Base-by-base conservation (phyloP, 2,797 vertebrate genomes). In the Jordanella pulchra region DNA sequence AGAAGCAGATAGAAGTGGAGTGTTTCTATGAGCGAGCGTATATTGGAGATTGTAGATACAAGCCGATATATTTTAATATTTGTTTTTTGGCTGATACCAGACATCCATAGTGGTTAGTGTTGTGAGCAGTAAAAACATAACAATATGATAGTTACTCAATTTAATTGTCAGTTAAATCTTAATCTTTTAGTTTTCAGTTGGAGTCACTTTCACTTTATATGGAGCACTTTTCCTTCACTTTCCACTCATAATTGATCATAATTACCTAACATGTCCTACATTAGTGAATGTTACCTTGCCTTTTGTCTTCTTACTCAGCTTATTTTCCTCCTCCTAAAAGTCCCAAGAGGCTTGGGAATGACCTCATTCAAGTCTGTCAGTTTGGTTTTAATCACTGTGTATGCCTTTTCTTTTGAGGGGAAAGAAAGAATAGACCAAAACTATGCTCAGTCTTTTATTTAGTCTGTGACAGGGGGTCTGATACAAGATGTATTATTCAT, bases 181-280 rank as follows among this genome's bases (percentile, higher is more conserved):
- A 3, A 42, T 15, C 25, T 54, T 65, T 4, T 65, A 73, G 76
- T 75, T 21, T 53, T 27, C 9, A 54, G 35, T 1, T 65, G 25
- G 32, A 50, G 9, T 68, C 35, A 11, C 17, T 18, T 39, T 55
- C 30, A 30, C 63, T n/a, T 6, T 28, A 50, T 45, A 51, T 7
- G 9, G 23, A 35, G 30, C 23, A 64, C 17, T 54, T 1, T 47
- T 25, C 13, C 42, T 15, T 27, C 27, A 25, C n/a, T 51, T n/a
- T 53, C 45, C 17, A 11, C 28, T 69, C 55, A 54, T 89, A 84
- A 90, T 84, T 82, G 77, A 77, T 84, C 65, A 85, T 87, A 90
- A 91, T 87, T 69, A 84, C 79, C 72, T 80, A 78, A 80, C 83
- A 69, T 82, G 60, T 79, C 82, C 76, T 86, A 76, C 79, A 77